Evolutionary conservation across 2,797 vertebrate species (phyloP).

Genomic region (Hypotaenidia okinawae): DNA sequence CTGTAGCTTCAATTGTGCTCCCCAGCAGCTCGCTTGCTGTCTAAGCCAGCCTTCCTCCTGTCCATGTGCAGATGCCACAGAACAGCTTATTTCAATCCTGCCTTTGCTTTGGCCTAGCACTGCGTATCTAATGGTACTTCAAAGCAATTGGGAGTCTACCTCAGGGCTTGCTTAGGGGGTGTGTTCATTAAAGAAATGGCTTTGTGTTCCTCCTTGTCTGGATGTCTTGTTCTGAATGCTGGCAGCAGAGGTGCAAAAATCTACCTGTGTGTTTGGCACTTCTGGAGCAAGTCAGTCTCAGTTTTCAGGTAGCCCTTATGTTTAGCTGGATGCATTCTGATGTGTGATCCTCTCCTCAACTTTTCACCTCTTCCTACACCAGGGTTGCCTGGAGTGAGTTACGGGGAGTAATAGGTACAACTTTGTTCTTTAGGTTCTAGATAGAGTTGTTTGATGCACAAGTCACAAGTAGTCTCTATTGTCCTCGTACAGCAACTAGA

Average conservation of each 20-base stretch:
- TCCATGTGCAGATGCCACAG: background rate
- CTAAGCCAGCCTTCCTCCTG: background rate
- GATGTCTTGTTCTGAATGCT: background rate
- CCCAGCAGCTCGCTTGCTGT: background rate
- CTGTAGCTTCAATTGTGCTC: background rate
- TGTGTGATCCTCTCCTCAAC: background rate
- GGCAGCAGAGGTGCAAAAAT: background rate
- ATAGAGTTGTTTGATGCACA: background rate
- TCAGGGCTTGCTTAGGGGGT: background rate
- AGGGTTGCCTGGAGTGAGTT: background rate
- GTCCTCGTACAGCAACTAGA: background rate
- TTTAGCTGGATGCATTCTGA: background rate
- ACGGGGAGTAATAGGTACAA: background rate
- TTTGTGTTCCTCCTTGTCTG: background rate
- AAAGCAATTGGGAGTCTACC: background rate
- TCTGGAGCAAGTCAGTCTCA: background rate
- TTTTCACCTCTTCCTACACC: background rate
- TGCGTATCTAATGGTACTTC: background rate
- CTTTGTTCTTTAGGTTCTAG: background rate
- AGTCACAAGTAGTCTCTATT: background rate
- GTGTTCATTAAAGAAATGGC: no score
- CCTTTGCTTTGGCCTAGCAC: background rate
- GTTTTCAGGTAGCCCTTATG: background rate
- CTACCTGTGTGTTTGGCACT: background rate
- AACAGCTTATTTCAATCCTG: background rate